A percentile compares a stretch with the other conserved stretches of the same genome.
phyloP scores from a whole-genome alignment of 2,888 invertebrate genomes.

The Parapristionchus giblindavisi region DNA sequence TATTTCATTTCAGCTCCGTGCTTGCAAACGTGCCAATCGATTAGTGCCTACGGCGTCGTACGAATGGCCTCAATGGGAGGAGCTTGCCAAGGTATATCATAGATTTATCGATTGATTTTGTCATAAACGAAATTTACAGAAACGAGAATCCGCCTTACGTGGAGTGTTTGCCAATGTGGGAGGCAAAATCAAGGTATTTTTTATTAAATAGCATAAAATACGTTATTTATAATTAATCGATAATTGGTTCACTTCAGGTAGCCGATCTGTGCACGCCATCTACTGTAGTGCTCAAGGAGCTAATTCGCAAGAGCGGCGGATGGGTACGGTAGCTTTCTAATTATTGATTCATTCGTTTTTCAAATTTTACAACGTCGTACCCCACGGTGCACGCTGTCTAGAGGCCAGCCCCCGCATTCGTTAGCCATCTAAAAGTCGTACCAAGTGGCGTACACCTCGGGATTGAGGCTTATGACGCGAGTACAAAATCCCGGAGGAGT shows the following conservation, averaged over 20 bases:
- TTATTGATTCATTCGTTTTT: not conserved
- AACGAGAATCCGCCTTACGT: constrained; percentile 8
- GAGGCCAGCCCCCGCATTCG: no score
- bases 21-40: constrained; percentile 33
- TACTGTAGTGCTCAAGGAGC: constrained; percentile 32
- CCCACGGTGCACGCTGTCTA: no score
- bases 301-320: constrained; percentile 39
- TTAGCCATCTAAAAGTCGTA: no score
- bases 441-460: no score
- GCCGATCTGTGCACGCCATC: constrained; percentile 32
- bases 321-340: constrained; percentile 25
- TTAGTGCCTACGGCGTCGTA: constrained; percentile 6
- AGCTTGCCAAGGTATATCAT: constrained; percentile 10
- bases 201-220: not conserved
- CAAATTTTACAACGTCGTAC: no score
- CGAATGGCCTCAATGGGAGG: constrained; percentile 32
- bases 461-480: no score
- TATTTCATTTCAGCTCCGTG: not conserved
- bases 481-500: no score
- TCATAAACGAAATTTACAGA: not conserved
- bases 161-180: constrained; percentile 10
- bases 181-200: constrained; percentile 34
- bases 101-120: not conserved
- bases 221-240: not conserved
- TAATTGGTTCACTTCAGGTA: not conserved